Conservation (phyloP, 2,888 invertebrate genomes). For the Mantis religiosa region DNA sequence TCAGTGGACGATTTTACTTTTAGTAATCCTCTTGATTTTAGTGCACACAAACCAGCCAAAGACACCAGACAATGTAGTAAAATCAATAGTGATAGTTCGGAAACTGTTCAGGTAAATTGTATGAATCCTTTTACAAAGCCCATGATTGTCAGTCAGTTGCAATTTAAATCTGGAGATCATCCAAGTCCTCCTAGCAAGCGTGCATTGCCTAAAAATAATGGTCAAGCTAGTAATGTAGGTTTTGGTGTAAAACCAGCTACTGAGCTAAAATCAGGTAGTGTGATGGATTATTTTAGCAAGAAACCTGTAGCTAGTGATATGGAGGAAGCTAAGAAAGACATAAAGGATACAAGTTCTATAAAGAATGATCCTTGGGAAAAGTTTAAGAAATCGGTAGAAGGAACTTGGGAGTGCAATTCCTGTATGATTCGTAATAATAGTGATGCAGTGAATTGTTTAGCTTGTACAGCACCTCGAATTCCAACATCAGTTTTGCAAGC, state of each 20-base stretch:
- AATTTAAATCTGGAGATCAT: not conserved
- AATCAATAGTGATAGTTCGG: not conserved
- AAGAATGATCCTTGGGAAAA: not conserved
- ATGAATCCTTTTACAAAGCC: not conserved
- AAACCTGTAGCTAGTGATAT: not conserved
- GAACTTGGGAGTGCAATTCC: slow-evolving; percentile 33
- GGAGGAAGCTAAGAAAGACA: not conserved
- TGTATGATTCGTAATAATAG: slow-evolving; percentile 23
- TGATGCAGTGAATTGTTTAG: slow-evolving; percentile 12
- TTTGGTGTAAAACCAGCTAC: slow-evolving; percentile 33
- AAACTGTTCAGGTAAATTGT: slow-evolving; percentile 37
- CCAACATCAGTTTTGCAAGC: slow-evolving; percentile 34
- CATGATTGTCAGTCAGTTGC: not conserved
- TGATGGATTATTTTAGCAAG: slow-evolving; percentile 45
- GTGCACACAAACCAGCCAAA: slow-evolving; percentile 32
- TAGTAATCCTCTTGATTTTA: slow-evolving; percentile 43
- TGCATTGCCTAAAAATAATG: not conserved
- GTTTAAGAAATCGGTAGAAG: slow-evolving; percentile 35
- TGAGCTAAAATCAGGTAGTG: slow-evolving; percentile 45
- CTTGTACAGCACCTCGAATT: slow-evolving; percentile 44
- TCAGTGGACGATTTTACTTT: slow-evolving; percentile 1
- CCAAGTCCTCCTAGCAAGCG: not conserved
- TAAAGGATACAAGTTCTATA: not conserved
- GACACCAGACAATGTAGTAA: not conserved
- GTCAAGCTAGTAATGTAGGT: slow-evolving; percentile 29